phyloP scores from a whole-genome alignment of 2,797 vertebrate genomes.

The Erpetoichthys calabaricus region DNA sequence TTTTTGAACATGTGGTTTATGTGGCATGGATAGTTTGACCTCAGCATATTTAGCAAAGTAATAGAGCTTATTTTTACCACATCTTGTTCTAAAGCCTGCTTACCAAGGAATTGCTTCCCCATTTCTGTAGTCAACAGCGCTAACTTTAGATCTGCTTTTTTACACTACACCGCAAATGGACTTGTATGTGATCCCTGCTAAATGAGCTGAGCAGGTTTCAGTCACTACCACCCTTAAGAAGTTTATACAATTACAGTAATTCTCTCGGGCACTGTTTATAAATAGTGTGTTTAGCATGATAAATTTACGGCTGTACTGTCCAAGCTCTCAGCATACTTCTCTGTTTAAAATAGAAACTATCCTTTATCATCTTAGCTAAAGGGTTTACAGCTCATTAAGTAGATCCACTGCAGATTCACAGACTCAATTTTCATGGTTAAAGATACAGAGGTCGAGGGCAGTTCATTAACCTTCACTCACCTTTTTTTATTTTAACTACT shows the following conservation, averaged over 20 bases:
- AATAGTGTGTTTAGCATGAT: background rate
- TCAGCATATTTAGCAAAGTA: constrained; percentile 45
- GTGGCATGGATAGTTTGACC: constrained; percentile 33
- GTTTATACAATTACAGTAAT: constrained; percentile 45
- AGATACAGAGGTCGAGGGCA: too few species aligned
- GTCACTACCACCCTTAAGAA: constrained; percentile 37
- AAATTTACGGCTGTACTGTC: background rate
- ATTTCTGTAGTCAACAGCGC: constrained; percentile 52
- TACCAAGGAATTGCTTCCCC: constrained; percentile 48
- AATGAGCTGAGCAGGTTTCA: constrained; percentile 50
- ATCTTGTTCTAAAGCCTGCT: constrained; percentile 56
- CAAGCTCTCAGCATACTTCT: too few species aligned
- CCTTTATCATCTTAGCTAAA: too few species aligned
- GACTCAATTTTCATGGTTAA: too few species aligned
- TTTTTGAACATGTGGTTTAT: constrained; percentile 27
- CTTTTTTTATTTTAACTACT: too few species aligned
- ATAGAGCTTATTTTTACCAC: constrained; percentile 57
- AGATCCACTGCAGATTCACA: too few species aligned
- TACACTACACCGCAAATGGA: constrained; percentile 36
- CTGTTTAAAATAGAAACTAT: too few species aligned
- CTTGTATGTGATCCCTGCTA: constrained; percentile 39
- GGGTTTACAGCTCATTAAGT: too few species aligned
- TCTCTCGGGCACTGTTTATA: constrained; percentile 11
- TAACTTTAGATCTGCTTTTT: constrained; percentile 26
- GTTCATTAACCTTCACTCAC: too few species aligned